phyloP scores from a whole-genome alignment of 2,888 invertebrate species.

The Sialis lutaria region DNA sequence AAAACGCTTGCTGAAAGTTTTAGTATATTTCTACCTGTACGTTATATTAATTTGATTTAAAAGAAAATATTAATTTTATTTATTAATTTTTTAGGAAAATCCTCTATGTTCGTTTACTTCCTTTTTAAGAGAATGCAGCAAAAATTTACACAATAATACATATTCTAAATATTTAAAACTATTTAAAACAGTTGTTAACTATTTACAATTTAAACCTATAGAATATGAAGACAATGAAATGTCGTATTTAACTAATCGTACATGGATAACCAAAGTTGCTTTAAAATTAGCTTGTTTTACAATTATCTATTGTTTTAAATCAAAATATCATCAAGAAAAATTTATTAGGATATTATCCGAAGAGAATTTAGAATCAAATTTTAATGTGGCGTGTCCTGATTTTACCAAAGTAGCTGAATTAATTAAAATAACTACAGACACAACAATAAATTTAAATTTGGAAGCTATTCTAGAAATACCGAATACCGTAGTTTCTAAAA shows the following conservation, averaged over 20 bases:
- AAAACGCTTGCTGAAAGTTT: slow-evolving; percentile 45
- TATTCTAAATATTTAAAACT: slow-evolving; percentile 19
- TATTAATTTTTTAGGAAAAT: slow-evolving; percentile 35
- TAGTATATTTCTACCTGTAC: slow-evolving; percentile 50
- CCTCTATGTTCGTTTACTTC: slow-evolving; percentile 38
- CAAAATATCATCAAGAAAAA: slow-evolving; percentile 41
- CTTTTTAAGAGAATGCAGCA: slow-evolving; percentile 29
- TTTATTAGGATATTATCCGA: slow-evolving; percentile 39
- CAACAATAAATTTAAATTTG: slow-evolving; percentile 34
- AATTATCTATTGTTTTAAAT: slow-evolving; percentile 40
- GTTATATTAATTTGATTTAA: slow-evolving; percentile 10
- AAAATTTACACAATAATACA: slow-evolving; percentile 9
- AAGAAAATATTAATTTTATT: slow-evolving; percentile 5
- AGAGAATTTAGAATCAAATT: slow-evolving; percentile 36
- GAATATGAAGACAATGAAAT: slow-evolving; percentile 23
- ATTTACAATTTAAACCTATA: slow-evolving; percentile 16
- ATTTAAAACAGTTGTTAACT: slow-evolving; percentile 20
- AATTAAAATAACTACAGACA: slow-evolving; percentile 37
- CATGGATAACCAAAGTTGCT: slow-evolving; percentile 36
- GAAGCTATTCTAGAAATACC: slow-evolving; percentile 17
- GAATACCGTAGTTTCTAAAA: slow-evolving; percentile 16
- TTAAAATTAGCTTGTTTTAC: slow-evolving; percentile 41
- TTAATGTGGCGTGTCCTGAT: slow-evolving; percentile 26
- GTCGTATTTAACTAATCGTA: slow-evolving; percentile 30
- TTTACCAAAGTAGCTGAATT: slow-evolving; percentile 29